phyloP scores from a whole-genome alignment of 2,888 invertebrate species.

The Cetonia aurata region DNA sequence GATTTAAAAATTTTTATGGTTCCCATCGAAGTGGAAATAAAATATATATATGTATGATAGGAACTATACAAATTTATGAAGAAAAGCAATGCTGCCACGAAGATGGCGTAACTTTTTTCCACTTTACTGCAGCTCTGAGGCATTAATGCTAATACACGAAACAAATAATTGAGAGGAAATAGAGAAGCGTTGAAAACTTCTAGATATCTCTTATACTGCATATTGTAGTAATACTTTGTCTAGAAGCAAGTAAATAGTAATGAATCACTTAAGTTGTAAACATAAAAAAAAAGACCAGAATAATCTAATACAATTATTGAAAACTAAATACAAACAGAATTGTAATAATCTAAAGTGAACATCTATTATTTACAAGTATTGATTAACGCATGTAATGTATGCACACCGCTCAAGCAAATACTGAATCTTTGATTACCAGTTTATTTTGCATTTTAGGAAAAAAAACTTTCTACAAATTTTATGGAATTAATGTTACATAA shows the following conservation, averaged over 20 bases:
- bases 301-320: background rate
- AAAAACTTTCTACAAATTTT: no score
- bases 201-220: no score
- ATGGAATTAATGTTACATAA: no score
- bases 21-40: conserved; percentile 12
- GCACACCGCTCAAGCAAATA: background rate
- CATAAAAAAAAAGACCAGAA: background rate
- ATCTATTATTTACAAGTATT: background rate
- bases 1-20: conserved; percentile 17
- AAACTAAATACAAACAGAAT: no score
- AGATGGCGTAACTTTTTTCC: conserved; percentile 4
- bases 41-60: background rate
- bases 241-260: no score
- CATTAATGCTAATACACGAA: conserved; percentile 1
- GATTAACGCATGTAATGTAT: background rate
- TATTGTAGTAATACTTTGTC: no score
- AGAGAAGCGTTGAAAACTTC: background rate
- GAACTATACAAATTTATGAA: conserved; percentile 11
- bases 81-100: background rate
- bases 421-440: no score
- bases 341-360: background rate
- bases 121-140: conserved; percentile 2
- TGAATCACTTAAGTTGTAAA: background rate
- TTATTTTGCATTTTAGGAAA: no score
- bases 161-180: conserved; percentile 9